Evolutionary conservation across 1,140 invertebrate species (phyloP), one percentile per base, ranked within the genome.

Genomic region (Nasonia vitripennis): DNA sequence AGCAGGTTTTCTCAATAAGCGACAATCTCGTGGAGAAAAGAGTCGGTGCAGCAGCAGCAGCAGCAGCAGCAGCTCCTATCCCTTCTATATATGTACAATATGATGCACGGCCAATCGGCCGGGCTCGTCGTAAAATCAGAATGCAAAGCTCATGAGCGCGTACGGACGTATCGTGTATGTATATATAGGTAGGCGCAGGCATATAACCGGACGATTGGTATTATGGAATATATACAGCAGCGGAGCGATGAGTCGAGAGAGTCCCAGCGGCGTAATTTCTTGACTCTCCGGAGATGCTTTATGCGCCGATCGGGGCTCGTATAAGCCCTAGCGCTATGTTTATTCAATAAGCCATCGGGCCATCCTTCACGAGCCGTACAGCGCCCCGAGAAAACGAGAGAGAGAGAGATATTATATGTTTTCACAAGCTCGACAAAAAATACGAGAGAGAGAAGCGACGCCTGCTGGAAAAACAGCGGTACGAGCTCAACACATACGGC

Each of bases 261-360:
- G 70, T 86, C 84, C 84, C 86, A 86, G 23, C 73, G 78, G 84
- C 79, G 67, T 71, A 77, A 86, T 86, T 86, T 41, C 71, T 70
- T n/a, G 79, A 75, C 12, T 85, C 84, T 85, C 84, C 45, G 71
- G 84, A 85, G 84, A 86, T 86, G 79, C 73, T 81, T 86, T 86
- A 86, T 86, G 67, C 78, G 73, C 17, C 84, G 79, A 81, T 81
- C 84, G 79, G 78, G 84, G 62, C 79, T 86, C 71, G 79, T 86
- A 81, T 31, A 79, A 83, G 78, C 70, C 71, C 70, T 27, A 27
- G 31, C 73, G 73, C 68, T 79, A 84, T 85, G 78, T 85, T 85
- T 85, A 80, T 85, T 85, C 83, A 85, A 85, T 85, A 85, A 85
- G 78, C 78, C 70, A 80, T 80, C 78, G 83, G 67, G 55, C 78